Conservation (phyloP, 2,888 invertebrate genomes). For the Ceratothoa steindachneri region DNA sequence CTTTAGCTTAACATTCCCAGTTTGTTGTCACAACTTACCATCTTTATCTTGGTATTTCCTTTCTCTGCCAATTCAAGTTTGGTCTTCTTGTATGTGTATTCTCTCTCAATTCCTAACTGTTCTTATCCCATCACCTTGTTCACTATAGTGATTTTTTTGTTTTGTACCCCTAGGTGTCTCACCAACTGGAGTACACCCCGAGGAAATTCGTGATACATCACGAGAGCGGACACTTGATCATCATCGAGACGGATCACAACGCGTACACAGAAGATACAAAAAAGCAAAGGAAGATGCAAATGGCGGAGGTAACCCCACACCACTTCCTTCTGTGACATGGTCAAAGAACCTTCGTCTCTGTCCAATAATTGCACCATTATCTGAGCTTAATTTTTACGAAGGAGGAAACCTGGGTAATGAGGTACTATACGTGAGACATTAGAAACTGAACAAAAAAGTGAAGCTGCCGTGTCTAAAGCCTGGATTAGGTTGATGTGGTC, state of each 20-base stretch:
- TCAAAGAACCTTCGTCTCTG: neutral
- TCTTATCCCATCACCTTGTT: no score
- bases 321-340: no score
- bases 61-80: no score
- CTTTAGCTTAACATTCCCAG: no score
- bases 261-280: constrained; percentile 97
- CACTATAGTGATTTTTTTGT: no score
- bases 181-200: constrained; percentile 92
- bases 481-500: no score
- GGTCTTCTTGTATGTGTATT: no score
- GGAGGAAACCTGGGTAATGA: neutral
- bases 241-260: constrained; percentile 96
- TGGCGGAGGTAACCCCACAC: constrained; percentile 81
- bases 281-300: constrained; percentile 82
- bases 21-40: no score
- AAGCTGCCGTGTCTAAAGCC: no score
- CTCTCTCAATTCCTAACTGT: no score
- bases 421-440: neutral
- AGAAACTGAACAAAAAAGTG: no score
- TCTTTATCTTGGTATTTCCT: no score
- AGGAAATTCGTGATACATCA: constrained; percentile 88
- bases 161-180: constrained; percentile 62
- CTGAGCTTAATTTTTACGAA: neutral
- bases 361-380: neutral
- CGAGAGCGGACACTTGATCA: constrained; percentile 81